Conservation (phyloP, 2,113 vertebrate species). For the Labrus mixtus region DNA sequence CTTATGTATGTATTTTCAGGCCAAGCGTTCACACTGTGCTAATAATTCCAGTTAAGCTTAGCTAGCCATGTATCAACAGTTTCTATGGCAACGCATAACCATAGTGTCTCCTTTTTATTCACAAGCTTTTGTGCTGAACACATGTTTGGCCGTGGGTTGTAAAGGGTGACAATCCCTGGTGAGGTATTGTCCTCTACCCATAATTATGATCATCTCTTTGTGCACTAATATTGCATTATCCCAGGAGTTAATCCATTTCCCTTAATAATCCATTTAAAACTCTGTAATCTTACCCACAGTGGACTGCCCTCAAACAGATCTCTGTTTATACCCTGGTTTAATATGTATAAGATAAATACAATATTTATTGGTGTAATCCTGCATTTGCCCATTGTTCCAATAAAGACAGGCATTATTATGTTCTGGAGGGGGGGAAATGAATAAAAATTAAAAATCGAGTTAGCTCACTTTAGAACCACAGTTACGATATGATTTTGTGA, state of each 20-base stretch:
- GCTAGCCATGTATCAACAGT: constrained; percentile 33
- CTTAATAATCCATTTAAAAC: background rate
- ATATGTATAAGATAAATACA: no score
- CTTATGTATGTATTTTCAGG: constrained; percentile 49
- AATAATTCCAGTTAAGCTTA: constrained; percentile 48
- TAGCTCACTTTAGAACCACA: no score
- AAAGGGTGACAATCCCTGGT: background rate
- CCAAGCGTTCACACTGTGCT: constrained; percentile 50
- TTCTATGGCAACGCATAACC: constrained; percentile 10
- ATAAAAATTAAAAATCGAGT: no score
- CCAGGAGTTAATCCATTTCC: background rate
- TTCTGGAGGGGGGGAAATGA: no score
- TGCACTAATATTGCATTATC: background rate
- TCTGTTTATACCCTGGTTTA: no score
- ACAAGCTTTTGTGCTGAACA: background rate
- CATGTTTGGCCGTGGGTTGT: background rate
- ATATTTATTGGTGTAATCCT: no score
- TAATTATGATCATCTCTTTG: constrained; percentile 19
- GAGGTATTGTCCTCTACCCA: background rate
- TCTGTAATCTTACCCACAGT: constrained; percentile 6
- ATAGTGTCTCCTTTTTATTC: constrained; percentile 1
- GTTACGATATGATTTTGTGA: no score
- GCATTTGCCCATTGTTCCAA: no score
- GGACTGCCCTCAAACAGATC: constrained; percentile 2
- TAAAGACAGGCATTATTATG: no score